Evolutionary conservation across 2,888 invertebrate genomes (phyloP).

Genomic region (Tetranychus truncatus): DNA sequence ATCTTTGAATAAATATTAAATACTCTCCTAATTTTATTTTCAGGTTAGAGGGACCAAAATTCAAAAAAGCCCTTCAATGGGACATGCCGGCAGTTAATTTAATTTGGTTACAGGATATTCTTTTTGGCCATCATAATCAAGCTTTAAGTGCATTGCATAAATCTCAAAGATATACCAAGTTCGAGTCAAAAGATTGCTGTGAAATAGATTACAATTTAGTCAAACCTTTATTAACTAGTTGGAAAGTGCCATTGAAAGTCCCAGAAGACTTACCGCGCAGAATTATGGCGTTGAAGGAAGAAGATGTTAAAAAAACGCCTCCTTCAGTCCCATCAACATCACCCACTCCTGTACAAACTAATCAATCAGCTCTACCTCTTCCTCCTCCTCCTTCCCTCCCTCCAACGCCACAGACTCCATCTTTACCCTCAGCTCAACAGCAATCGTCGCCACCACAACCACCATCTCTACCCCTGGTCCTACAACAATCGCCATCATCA

Average conservation of each 20-base stretch:
- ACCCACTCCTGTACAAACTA: neutral
- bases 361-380: neutral
- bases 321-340: neutral
- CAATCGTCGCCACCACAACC: neutral
- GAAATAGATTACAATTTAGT: slow-evolving; percentile 67
- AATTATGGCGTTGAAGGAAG: neutral
- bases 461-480: neutral
- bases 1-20: slow-evolving; percentile 10
- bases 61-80: slow-evolving; percentile 75
- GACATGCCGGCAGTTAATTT: slow-evolving; percentile 74
- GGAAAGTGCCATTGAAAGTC: slow-evolving; percentile 70
- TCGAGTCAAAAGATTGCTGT: slow-evolving; percentile 56
- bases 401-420: neutral
- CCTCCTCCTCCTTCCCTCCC: neutral
- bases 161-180: slow-evolving; percentile 64
- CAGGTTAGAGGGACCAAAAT: slow-evolving; percentile 70
- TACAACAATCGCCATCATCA: neutral
- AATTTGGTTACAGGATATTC: slow-evolving; percentile 76
- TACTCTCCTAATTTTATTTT: slow-evolving; percentile 20
- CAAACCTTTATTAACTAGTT: slow-evolving; percentile 75
- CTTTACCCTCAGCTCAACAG: neutral
- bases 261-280: slow-evolving; percentile 3
- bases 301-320: neutral
- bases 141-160: slow-evolving; percentile 32
- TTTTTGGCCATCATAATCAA: slow-evolving; percentile 64